A percentile compares a stretch with the other conserved stretches of the same genome.
These are phyloP conservation scores for Illadopsis cleaveri DNA, from an alignment of 2,113 vertebrate species.

Conservation along the genomic window DNA sequence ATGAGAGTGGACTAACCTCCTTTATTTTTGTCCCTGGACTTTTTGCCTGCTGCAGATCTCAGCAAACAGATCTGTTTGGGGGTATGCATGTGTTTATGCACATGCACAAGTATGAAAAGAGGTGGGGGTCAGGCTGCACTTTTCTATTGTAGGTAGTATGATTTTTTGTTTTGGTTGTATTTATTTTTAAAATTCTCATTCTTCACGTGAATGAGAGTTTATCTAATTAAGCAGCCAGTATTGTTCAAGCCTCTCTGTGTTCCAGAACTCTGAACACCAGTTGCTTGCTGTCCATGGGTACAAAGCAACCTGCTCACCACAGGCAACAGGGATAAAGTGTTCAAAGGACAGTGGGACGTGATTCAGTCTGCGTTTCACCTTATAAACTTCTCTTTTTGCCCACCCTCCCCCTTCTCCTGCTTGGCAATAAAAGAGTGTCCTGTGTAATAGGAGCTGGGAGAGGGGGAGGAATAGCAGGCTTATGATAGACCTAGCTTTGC, in stretches of 20 bases:
- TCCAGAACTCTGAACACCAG: not conserved
- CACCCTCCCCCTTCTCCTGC: not conserved
- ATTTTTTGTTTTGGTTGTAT: not conserved
- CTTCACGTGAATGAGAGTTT: not conserved
- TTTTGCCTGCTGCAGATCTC: not conserved
- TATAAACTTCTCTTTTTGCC: conserved; percentile 26
- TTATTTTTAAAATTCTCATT: not conserved
- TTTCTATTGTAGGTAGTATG: not conserved
- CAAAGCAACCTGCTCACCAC: not conserved
- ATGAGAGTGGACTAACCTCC: not conserved
- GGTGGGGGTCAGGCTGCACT: not conserved
- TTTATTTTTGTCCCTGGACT: not conserved
- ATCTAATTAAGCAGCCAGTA: not conserved
- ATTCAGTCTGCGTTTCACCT: conserved; percentile 31
- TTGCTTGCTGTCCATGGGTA: not conserved
- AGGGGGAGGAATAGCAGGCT: conserved; percentile 29
- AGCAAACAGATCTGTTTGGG: not conserved
- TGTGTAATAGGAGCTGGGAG: conserved; percentile 56
- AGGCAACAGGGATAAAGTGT: not conserved
- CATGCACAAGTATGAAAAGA: not conserved
- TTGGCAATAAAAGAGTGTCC: not conserved
- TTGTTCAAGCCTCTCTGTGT: not conserved
- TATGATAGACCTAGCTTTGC: conserved; percentile 23
- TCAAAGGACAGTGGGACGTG: conserved; percentile 30
- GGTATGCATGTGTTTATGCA: not conserved